These are phyloP conservation scores for Acromyrmex charruanus DNA, from an alignment of 1,140 invertebrate genomes.

Conservation along the genomic window DNA sequence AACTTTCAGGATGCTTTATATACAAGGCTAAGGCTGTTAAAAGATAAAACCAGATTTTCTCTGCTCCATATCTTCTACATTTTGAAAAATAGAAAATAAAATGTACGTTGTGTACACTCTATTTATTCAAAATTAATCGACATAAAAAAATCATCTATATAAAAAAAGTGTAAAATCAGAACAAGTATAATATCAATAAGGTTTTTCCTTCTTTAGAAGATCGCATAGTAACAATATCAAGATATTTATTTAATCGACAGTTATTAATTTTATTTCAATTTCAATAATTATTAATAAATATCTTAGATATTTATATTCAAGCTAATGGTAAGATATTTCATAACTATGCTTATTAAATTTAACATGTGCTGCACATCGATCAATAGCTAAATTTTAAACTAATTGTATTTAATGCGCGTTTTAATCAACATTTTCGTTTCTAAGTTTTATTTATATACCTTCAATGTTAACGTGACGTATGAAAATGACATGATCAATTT, in stretches of 20 bases:
- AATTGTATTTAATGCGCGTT: neutral
- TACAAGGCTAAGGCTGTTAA: neutral
- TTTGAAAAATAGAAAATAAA: neutral
- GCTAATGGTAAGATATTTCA: neutral
- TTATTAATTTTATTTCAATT: neutral
- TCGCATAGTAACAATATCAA: neutral
- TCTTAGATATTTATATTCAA: neutral
- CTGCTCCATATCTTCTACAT: neutral
- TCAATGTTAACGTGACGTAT: neutral
- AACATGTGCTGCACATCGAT: neutral
- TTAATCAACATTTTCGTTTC: neutral
- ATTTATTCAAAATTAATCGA: neutral
- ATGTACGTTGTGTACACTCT: neutral
- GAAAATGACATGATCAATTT: neutral
- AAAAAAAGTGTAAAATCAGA: neutral
- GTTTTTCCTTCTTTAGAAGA: neutral
- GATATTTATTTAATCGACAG: neutral
- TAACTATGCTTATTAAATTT: neutral
- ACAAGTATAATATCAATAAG: neutral
- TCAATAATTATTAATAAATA: conserved; percentile 4
- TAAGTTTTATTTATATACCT: neutral
- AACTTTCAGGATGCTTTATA: no score
- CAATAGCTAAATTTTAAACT: conserved; percentile 1
- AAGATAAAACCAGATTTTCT: neutral
- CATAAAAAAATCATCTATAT: neutral